phyloP scores from a whole-genome alignment of 2,888 invertebrate species.

The Acleris laterana region DNA sequence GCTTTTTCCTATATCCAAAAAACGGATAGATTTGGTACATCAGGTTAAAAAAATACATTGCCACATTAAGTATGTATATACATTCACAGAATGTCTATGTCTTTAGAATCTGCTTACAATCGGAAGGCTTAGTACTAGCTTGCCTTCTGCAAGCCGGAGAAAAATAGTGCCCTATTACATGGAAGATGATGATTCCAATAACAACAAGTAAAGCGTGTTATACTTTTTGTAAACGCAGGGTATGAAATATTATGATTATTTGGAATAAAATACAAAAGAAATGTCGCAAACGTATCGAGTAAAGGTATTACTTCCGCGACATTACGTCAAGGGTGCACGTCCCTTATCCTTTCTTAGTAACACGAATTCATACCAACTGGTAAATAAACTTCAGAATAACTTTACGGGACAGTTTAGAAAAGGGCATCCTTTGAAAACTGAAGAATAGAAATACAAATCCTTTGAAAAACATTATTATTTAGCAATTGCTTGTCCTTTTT shows the following conservation, averaged over 20 bases:
- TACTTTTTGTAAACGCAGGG: not conserved
- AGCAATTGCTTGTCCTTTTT: not conserved
- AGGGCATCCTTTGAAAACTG: not conserved
- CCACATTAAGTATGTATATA: no score
- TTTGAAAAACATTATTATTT: not conserved
- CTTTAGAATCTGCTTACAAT: no score
- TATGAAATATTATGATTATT: constrained; percentile 27
- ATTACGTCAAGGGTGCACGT: constrained; percentile 48
- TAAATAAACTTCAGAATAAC: constrained; percentile 24
- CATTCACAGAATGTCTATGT: no score
- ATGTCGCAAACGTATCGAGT: constrained; percentile 35
- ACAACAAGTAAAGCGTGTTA: not conserved
- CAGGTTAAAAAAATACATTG: no score
- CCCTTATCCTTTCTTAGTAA: constrained; percentile 45
- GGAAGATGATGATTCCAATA: not conserved
- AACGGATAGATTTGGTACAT: no score
- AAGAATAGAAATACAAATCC: not conserved
- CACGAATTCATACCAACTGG: constrained; percentile 39
- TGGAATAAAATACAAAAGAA: constrained; percentile 31
- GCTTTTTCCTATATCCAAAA: no score
- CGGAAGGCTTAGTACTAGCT: no score
- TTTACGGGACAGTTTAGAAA: constrained; percentile 1
- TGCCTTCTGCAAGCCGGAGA: no score
- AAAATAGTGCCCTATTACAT: no score
- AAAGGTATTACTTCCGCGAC: constrained; percentile 49